Conservation (phyloP, 2,113 vertebrate genomes). For the Chionis minor region DNA sequence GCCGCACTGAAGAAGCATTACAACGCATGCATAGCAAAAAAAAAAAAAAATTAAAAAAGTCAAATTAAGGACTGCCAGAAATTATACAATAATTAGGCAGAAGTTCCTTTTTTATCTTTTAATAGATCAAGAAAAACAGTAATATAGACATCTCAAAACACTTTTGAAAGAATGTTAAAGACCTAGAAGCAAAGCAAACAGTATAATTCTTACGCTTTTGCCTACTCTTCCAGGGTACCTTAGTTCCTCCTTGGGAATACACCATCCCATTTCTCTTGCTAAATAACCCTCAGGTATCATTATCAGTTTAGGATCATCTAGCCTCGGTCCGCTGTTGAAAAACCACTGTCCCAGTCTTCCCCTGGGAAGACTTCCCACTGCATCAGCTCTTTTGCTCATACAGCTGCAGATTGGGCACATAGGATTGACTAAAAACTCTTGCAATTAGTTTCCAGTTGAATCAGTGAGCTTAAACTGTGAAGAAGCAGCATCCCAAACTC, state of each 20-base stretch:
- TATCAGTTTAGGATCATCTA: neutral
- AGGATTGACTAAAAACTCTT: neutral
- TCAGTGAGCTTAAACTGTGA: neutral
- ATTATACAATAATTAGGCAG: neutral
- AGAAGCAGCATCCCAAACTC: neutral
- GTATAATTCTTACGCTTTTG: fast-evolving
- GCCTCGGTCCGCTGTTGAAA: neutral
- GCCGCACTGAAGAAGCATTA: neutral
- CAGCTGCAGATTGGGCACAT: fast-evolving
- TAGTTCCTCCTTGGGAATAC: neutral
- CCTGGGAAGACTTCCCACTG: no score
- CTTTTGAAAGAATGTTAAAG: neutral
- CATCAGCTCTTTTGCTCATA: neutral
- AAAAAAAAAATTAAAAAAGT: neutral
- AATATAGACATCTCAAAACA: neutral
- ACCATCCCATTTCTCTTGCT: neutral
- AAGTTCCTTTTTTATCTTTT: neutral
- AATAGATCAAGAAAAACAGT: neutral
- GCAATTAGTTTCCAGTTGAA: neutral
- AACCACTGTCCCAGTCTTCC: neutral
- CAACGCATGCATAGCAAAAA: neutral
- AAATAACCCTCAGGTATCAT: neutral
- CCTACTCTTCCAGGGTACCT: neutral
- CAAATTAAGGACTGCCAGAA: neutral
- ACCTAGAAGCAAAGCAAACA: neutral